These are phyloP conservation scores for Esox niger DNA, from an alignment of 2,113 vertebrate species.

Conservation along the genomic window DNA sequence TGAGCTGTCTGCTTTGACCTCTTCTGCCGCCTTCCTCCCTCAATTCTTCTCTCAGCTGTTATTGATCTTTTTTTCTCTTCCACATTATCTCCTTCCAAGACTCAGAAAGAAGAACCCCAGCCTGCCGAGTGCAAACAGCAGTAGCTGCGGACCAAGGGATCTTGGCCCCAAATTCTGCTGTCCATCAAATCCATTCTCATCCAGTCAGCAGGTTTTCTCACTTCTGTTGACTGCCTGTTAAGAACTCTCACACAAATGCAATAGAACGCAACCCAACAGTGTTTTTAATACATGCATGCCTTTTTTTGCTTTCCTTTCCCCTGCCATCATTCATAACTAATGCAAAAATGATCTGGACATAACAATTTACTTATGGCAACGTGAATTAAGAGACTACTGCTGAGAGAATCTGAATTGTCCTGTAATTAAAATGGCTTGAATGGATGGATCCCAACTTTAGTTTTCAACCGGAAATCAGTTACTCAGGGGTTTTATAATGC, in stretches of 20 bases:
- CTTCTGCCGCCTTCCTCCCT: neutral
- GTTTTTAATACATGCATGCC: conserved; percentile 85
- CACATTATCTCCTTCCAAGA: conserved; percentile 12
- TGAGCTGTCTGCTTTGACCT: conserved; percentile 10
- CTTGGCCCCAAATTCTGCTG: conserved; percentile 45
- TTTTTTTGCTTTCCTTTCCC: conserved; percentile 63
- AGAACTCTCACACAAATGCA: conserved; percentile 56
- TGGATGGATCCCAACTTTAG: conserved; percentile 42
- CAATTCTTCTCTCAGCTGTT: neutral
- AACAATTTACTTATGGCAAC: conserved; percentile 25
- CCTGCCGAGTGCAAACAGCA: conserved; percentile 99
- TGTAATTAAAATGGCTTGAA: conserved; percentile 12
- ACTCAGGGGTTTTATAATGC: conserved; percentile 80
- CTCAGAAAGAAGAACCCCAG: conserved; percentile 88
- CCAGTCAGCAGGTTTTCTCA: conserved; percentile 72
- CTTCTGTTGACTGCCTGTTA: conserved; percentile 68
- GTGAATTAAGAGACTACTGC: conserved; percentile 38
- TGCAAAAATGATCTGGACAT: conserved; percentile 41
- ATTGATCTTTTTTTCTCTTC: conserved; percentile 22
- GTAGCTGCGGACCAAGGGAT: conserved; percentile 76
- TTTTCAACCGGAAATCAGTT: conserved; percentile 60
- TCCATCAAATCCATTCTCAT: conserved; percentile 67
- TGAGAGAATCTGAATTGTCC: conserved; percentile 35
- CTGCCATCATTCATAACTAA: conserved; percentile 37
- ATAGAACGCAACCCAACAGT: conserved; percentile 66